A percentile compares a stretch with the other conserved stretches of the same genome.
These are phyloP conservation scores for Shargacucullia verbasci DNA, from an alignment of 2,888 invertebrate genomes.

Conservation along the genomic window DNA sequence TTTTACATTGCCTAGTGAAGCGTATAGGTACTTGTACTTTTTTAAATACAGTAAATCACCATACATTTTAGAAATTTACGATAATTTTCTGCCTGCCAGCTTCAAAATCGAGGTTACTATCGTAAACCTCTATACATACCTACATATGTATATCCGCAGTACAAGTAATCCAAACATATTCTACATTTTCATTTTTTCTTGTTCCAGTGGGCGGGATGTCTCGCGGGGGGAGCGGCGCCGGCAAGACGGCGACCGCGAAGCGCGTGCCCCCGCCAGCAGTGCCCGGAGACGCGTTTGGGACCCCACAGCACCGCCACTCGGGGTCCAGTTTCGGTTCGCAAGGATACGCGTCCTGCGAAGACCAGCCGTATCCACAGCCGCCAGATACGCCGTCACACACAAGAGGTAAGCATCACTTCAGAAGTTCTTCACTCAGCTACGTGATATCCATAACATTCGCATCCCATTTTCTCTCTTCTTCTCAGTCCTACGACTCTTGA, in stretches of 20 bases:
- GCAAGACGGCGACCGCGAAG: slow-evolving; percentile 95
- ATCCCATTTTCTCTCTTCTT: no score
- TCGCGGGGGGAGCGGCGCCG: slow-evolving; percentile 92
- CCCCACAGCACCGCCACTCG: slow-evolving; percentile 92
- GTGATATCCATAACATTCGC: no score
- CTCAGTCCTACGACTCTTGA: no score
- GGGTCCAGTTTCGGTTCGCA: slow-evolving; percentile 94
- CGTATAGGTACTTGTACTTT: no score
- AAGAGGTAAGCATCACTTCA: slow-evolving; percentile 72
- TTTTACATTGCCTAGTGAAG: no score
- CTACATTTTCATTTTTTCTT: slow-evolving; percentile 42
- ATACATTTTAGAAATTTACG: no score
- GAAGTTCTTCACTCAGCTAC: no score
- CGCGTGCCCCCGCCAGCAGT: slow-evolving; percentile 97
- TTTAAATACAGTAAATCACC: no score
- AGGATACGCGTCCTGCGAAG: slow-evolving; percentile 94
- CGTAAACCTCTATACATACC: no score
- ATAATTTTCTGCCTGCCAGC: no score
- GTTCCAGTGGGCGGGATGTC: slow-evolving; percentile 96
- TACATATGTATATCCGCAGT: no score
- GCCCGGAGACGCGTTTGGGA: slow-evolving; percentile 92
- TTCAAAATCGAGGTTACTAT: no score
- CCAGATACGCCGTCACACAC: slow-evolving; percentile 90
- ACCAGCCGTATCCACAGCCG: slow-evolving; percentile 91
- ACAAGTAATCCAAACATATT: background rate